Evolutionary conservation across 2,888 invertebrate genomes (phyloP).

Genomic region (Calliopum simillimum): DNA sequence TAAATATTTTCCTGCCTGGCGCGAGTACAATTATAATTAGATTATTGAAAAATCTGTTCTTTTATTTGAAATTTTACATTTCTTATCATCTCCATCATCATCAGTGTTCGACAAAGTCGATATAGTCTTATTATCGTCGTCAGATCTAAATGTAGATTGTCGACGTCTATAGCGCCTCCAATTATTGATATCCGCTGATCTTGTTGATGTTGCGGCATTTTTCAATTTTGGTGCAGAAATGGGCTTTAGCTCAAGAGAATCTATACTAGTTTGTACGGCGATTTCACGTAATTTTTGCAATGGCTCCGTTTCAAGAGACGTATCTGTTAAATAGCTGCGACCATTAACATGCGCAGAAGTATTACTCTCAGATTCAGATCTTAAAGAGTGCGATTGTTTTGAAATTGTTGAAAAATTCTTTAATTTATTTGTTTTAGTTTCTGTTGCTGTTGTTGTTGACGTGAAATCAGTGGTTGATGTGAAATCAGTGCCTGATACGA

Average conservation of each 20-base stretch:
- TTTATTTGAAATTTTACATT: conserved; percentile 53
- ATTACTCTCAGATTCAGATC: conserved; percentile 22
- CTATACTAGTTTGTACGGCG: conserved; percentile 64
- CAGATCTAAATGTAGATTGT: conserved; percentile 51
- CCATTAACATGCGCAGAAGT: conserved; percentile 44
- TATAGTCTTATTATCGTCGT: conserved; percentile 63
- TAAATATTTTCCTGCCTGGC: too few relatives aligned
- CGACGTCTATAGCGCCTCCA: conserved; percentile 43
- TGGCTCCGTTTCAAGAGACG: conserved; percentile 32
- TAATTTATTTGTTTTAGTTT: conserved; percentile 43
- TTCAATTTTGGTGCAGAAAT: conserved; percentile 48
- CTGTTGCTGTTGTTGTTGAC: conserved; percentile 41
- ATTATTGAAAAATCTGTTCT: background rate
- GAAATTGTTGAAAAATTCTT: conserved; percentile 39
- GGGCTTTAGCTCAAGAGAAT: conserved; percentile 57
- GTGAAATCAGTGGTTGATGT: conserved; percentile 43
- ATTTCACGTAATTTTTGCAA: conserved; percentile 56
- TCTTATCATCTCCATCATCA: conserved; percentile 58
- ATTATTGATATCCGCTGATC: conserved; percentile 55
- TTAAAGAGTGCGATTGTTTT: conserved; percentile 41
- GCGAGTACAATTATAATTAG: background rate
- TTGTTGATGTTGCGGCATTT: conserved; percentile 54
- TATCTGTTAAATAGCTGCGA: conserved; percentile 41
- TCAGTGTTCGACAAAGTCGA: conserved; percentile 64
- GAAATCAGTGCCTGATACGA: too few relatives aligned